Percentiles rank a stretch among this genome's conserved stretches.
These are phyloP conservation scores for Sebastes iracundus DNA, from an alignment of 2,797 vertebrate genomes.

Conservation along the genomic window DNA sequence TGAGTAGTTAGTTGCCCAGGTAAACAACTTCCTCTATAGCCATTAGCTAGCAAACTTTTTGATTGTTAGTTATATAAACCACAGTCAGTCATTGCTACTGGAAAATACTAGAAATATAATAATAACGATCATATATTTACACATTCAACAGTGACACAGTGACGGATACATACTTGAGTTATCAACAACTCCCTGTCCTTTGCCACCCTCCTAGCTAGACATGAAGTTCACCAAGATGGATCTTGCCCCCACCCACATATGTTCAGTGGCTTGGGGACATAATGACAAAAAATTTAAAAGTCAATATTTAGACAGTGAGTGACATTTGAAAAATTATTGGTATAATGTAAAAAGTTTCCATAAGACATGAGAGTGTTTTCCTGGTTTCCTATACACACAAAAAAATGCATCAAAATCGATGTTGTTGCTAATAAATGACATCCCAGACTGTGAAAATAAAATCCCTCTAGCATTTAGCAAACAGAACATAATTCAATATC, in stretches of 20 bases:
- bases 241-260: not conserved
- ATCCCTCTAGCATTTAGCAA: not conserved
- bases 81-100: not conserved
- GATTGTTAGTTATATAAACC: not conserved
- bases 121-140: not conserved
- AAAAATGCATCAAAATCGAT: not conserved
- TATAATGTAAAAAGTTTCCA: not conserved
- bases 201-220: not conserved
- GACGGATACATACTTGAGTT: not conserved
- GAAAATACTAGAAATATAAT: not conserved
- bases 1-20: not conserved
- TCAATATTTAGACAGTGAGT: not conserved
- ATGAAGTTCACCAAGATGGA: not conserved
- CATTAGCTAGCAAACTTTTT: not conserved
- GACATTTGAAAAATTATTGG: not conserved
- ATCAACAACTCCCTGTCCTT: not conserved
- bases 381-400: too few species aligned
- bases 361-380: too few species aligned
- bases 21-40: not conserved
- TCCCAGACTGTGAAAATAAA: not conserved
- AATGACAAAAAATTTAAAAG: not conserved
- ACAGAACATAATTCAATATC: not conserved
- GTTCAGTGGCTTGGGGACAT: not conserved
- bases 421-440: not conserved
- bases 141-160: not conserved